Evolutionary conservation across 2,113 vertebrate genomes (phyloP).

Genomic region (Rhineura floridana): DNA sequence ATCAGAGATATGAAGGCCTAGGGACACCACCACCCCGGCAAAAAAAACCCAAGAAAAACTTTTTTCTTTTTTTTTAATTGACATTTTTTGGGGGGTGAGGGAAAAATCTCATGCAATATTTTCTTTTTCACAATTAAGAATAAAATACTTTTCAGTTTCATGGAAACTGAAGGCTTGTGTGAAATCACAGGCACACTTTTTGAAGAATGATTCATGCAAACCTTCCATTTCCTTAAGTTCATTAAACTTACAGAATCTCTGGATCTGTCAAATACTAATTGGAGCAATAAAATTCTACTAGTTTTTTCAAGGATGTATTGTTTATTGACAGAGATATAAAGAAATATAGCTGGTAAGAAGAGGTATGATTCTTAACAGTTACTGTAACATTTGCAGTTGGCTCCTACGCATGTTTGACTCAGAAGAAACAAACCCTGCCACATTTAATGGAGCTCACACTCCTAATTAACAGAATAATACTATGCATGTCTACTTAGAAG

Average conservation of each 20-base stretch:
- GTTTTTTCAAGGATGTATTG: background rate
- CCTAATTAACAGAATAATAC: too few species aligned
- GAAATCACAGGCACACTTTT: background rate
- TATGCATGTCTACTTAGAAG: too few species aligned
- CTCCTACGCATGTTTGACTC: too few species aligned
- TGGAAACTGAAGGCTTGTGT: too few species aligned
- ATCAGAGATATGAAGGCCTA: background rate
- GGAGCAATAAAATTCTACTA: background rate
- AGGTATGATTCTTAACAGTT: too few species aligned
- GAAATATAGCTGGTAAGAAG: too few species aligned
- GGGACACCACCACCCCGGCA: fast-evolving
- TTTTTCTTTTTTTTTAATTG: background rate
- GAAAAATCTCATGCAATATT: background rate
- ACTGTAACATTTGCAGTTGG: too few species aligned
- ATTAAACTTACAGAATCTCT: background rate
- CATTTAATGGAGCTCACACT: too few species aligned
- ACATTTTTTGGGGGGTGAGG: background rate
- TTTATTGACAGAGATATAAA: too few species aligned
- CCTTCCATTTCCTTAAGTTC: background rate
- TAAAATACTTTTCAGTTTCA: background rate
- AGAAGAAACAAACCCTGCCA: too few species aligned
- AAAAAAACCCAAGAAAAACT: background rate
- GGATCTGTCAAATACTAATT: background rate
- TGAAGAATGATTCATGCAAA: background rate
- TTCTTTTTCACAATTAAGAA: too few species aligned